Percentiles rank a stretch among this genome's conserved stretches.
Evolutionary conservation across 2,797 vertebrate species (phyloP).

Genomic region (Simalia tracyae): DNA sequence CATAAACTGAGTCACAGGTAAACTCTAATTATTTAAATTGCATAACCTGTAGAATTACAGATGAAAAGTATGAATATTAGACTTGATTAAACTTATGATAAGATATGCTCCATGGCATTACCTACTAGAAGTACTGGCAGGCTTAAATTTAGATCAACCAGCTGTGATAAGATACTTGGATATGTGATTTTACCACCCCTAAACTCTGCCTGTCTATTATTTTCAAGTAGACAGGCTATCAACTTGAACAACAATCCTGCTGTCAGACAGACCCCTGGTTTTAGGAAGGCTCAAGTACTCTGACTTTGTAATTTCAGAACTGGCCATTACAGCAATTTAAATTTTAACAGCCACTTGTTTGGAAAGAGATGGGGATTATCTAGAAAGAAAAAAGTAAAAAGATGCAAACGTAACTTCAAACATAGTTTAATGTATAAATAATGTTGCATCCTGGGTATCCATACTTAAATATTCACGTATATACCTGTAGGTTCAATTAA

Average conservation of each 20-base stretch:
- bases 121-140: slow-evolving; percentile 1
- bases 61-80: not conserved
- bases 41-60: not conserved
- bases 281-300: slow-evolving; percentile 26
- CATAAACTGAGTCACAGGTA: not conserved
- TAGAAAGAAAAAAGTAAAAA: slow-evolving; percentile 13
- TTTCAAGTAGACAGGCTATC: slow-evolving; percentile 33
- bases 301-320: slow-evolving; percentile 37
- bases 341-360: slow-evolving; percentile 31
- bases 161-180: slow-evolving; percentile 20
- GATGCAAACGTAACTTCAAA: slow-evolving; percentile 1
- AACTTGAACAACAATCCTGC: slow-evolving; percentile 29
- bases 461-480: not conserved
- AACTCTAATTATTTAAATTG: not conserved
- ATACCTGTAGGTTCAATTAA: not conserved
- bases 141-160: slow-evolving; percentile 35
- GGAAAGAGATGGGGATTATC: not conserved
- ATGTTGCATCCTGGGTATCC: not conserved
- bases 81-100: not conserved
- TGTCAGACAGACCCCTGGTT: slow-evolving; percentile 29
- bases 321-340: slow-evolving; percentile 36
- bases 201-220: slow-evolving; percentile 24
- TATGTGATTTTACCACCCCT: slow-evolving; percentile 11
- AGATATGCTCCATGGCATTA: not conserved
- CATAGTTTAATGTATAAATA: not conserved